phyloP scores from a whole-genome alignment of 2,888 invertebrate genomes.

The Eilema sororculum region DNA sequence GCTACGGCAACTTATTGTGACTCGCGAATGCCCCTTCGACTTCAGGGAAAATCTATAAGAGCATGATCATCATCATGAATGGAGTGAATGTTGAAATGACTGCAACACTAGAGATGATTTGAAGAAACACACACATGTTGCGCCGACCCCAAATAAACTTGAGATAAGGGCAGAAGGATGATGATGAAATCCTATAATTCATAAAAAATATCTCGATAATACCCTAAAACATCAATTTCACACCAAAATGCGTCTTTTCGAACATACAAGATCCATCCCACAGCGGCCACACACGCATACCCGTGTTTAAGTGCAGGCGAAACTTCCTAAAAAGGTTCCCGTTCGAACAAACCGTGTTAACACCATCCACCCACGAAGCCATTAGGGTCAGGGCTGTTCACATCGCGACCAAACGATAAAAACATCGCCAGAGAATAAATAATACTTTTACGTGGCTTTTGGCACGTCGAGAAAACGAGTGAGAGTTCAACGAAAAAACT shows the following conservation, averaged over 20 bases:
- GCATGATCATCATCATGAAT: too few species aligned
- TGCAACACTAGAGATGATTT: too few species aligned
- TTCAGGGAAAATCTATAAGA: too few species aligned
- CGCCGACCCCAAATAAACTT: too few species aligned
- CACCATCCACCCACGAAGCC: slow-evolving; percentile 27
- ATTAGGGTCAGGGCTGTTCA: slow-evolving; percentile 25
- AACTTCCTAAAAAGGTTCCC: slow-evolving; percentile 46
- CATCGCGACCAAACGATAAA: slow-evolving; percentile 23
- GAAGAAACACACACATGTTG: too few species aligned
- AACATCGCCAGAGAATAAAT: background rate
- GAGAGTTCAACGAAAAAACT: too few species aligned
- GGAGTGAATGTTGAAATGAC: too few species aligned
- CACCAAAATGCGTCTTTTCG: slow-evolving; percentile 18
- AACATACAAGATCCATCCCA: slow-evolving; percentile 11
- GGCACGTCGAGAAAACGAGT: too few species aligned
- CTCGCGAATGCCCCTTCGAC: too few species aligned
- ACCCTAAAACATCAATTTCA: slow-evolving; percentile 12
- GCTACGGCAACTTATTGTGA: too few species aligned
- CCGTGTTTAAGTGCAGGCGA: slow-evolving; percentile 22
- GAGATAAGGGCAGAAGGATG: too few species aligned
- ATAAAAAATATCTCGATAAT: background rate
- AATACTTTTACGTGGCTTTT: background rate
- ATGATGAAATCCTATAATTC: too few species aligned
- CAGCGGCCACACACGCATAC: slow-evolving; percentile 22
- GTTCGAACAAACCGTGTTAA: slow-evolving; percentile 32